Evolutionary conservation across 1,140 invertebrate species (phyloP), one percentile per base, ranked within the genome.

Genomic region (Drosophila bocki): DNA sequence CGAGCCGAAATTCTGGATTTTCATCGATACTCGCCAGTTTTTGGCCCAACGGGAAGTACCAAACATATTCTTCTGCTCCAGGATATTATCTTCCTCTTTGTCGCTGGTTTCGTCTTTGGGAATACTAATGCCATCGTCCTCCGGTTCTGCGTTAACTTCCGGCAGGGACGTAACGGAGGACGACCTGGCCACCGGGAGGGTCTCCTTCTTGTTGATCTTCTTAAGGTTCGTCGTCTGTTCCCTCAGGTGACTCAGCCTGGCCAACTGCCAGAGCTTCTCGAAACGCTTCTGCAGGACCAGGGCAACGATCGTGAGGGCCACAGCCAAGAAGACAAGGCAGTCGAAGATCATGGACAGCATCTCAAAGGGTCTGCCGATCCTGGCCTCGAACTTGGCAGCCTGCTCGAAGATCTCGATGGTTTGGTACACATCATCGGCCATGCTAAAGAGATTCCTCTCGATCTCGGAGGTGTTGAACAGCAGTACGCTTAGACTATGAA

Each of bases 371-470:
- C 44, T 47, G 15, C 62, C 44, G 6, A 77, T 8, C 1, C 29
- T 50, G 4, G 15, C 17, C 15, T 68, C 63, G n/a, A 90, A 84
- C 13, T 32, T 33, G 4, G 26, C 15, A 0, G 69, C 69, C 33
- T 54, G 39, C 1, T 64, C 8, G 53, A 88, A 71, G 0, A 45
- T 19, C 2, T 78, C 44, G 0, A 51, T 65, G 2, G 78, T 17
- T 1, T 62, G 51, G 29, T 59, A 48, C 2, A 90, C 54, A n/a
- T 78, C 65, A 32, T 88, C 75, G 8, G 85, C 81, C 81, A 88
- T 75, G 11, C 32, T 19, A 19, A 62, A 81, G 26, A 88, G 47
- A 11, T 56, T 72, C 0, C 47, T 17, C 29, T 90, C 80, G 15
- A 69, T 54, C 2, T 69, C 53, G 12, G 35, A 35, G 0, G 45